These are phyloP conservation scores for Pampus argenteus DNA, from an alignment of 2,797 vertebrate genomes.

Conservation along the genomic window DNA sequence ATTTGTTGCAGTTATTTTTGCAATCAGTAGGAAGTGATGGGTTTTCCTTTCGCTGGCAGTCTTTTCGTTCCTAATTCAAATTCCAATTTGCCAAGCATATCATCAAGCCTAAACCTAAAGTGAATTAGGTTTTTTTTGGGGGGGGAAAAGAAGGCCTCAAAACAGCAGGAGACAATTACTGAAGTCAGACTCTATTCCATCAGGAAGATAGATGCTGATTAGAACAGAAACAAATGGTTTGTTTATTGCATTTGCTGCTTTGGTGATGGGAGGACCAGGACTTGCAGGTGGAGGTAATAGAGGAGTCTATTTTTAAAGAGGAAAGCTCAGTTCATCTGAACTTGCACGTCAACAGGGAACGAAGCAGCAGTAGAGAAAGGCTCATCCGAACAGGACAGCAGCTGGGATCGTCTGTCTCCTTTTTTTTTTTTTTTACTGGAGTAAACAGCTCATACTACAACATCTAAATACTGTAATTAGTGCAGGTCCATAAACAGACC, in stretches of 20 bases:
- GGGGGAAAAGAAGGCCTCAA: constrained; percentile 3
- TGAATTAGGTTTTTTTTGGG: constrained; percentile 24
- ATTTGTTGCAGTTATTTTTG: constrained; percentile 30
- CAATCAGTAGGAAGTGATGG: constrained; percentile 34
- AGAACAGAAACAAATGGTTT: constrained; percentile 50
- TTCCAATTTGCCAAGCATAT: constrained; percentile 39
- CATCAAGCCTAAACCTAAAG: constrained; percentile 28
- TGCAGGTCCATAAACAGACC: constrained; percentile 52
- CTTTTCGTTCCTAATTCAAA: constrained; percentile 44
- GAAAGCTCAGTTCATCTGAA: constrained; percentile 42
- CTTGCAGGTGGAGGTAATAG: constrained; percentile 33
- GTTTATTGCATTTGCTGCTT: constrained; percentile 56
- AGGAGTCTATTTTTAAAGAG: constrained; percentile 15
- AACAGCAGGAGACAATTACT: constrained; percentile 57
- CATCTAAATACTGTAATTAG: constrained; percentile 72
- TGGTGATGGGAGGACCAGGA: constrained; percentile 37
- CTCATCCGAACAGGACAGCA: constrained; percentile 47
- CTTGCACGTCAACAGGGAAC: constrained; percentile 48
- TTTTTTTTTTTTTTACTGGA: constrained; percentile 35
- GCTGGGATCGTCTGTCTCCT: constrained; percentile 52
- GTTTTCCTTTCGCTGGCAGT: constrained; percentile 25
- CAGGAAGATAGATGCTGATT: constrained; percentile 50
- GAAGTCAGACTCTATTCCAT: constrained; percentile 38
- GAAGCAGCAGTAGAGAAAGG: constrained; percentile 13
- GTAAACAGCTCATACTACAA: constrained; percentile 58